phyloP scores from a whole-genome alignment of 2,113 vertebrate genomes.

The Strigops habroptila region DNA sequence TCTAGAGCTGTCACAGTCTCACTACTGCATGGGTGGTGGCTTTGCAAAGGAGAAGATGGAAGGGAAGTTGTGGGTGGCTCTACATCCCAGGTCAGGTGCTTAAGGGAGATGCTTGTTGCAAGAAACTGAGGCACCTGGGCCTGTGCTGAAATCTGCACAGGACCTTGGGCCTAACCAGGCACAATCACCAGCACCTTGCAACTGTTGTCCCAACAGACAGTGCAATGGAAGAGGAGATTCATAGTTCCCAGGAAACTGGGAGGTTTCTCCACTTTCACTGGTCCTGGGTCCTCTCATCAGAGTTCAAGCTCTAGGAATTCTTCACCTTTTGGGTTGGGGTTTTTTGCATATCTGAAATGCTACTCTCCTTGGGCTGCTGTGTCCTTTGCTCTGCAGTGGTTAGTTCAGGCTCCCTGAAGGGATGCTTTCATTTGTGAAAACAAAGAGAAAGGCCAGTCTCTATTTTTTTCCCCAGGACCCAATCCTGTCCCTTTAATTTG shows the following conservation, averaged over 20 bases:
- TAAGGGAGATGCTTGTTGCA: neutral
- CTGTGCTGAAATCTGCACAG: neutral
- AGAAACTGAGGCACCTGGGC: neutral
- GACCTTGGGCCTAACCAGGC: neutral
- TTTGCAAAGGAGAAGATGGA: neutral
- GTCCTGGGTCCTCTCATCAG: neutral
- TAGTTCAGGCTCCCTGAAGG: neutral
- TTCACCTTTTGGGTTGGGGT: neutral
- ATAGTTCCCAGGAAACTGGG: neutral
- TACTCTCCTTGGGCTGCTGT: neutral
- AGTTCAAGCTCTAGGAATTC: neutral
- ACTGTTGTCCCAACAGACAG: neutral
- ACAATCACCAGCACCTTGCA: neutral
- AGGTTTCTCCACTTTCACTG: neutral
- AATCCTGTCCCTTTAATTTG: neutral
- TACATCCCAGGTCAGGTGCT: neutral
- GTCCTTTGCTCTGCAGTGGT: neutral
- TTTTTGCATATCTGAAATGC: neutral
- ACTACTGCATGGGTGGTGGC: neutral
- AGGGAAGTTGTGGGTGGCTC: neutral
- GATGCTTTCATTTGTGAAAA: neutral
- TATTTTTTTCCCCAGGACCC: neutral
- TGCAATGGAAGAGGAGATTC: neutral
- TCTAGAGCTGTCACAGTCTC: neutral
- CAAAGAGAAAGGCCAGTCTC: neutral